Evolutionary conservation across 2,888 invertebrate species (phyloP).

Genomic region (Ceraclea dissimilis): DNA sequence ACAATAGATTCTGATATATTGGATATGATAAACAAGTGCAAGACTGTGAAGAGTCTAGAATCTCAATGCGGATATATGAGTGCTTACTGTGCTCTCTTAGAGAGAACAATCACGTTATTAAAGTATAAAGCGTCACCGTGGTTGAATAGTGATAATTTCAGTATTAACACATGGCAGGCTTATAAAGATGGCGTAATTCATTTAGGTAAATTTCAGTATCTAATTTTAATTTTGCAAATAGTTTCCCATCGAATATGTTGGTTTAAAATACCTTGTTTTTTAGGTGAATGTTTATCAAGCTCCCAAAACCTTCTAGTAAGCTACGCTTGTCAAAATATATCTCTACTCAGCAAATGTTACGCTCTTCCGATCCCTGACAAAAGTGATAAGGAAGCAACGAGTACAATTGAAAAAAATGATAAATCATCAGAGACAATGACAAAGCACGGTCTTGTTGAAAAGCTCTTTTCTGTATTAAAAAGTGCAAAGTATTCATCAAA

Average conservation of each 20-base stretch:
- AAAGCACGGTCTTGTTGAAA: constrained; percentile 63
- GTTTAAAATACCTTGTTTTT: constrained; percentile 28
- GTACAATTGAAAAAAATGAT: constrained; percentile 34
- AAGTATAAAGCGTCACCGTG: constrained; percentile 32
- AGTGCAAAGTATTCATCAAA: constrained; percentile 63
- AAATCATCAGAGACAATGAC: constrained; percentile 37
- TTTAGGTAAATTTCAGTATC: constrained; percentile 41
- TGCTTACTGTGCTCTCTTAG: constrained; percentile 63
- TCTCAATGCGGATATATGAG: constrained; percentile 71
- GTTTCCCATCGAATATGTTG: not conserved
- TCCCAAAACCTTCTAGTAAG: constrained; percentile 55
- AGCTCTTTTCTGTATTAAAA: constrained; percentile 63
- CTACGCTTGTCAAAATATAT: constrained; percentile 63
- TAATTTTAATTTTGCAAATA: not conserved
- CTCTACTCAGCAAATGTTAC: constrained; percentile 61
- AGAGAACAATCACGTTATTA: constrained; percentile 52
- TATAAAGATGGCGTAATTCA: constrained; percentile 51
- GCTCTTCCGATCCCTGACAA: constrained; percentile 57
- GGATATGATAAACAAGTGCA: constrained; percentile 47
- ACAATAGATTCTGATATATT: constrained; percentile 44
- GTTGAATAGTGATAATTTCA: constrained; percentile 39
- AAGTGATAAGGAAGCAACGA: constrained; percentile 35
- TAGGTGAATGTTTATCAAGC: constrained; percentile 59
- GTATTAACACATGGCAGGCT: constrained; percentile 48
- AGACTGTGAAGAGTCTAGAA: constrained; percentile 56